A percentile compares a stretch with the other conserved stretches of the same genome.
These are phyloP conservation scores for Helleia helle DNA, from an alignment of 2,888 invertebrate genomes.

Conservation along the genomic window DNA sequence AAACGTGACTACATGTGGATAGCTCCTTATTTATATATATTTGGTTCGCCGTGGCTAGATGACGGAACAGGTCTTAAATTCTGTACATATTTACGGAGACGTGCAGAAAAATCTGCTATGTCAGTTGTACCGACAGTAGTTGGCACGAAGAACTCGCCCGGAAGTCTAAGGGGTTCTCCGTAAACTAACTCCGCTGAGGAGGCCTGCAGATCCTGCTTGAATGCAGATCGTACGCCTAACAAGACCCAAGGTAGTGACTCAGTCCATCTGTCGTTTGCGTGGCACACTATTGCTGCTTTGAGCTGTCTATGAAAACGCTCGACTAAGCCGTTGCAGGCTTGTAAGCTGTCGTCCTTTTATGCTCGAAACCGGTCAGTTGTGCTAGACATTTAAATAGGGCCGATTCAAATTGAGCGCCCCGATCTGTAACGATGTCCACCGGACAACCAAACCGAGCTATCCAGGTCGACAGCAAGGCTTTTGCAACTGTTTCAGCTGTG, in stretches of 20 bases:
- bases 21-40: background rate
- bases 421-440: background rate
- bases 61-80: conserved; percentile 8
- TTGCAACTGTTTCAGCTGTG: too few relatives aligned
- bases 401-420: background rate
- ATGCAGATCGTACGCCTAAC: background rate
- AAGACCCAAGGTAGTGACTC: conserved; percentile 16
- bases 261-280: conserved; percentile 16
- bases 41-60: background rate
- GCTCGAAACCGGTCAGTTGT: conserved; percentile 27
- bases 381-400: background rate
- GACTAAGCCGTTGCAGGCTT: conserved; percentile 25
- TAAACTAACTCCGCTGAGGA: background rate
- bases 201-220: background rate
- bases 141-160: background rate
- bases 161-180: background rate
- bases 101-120: conserved; percentile 14
- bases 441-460: conserved; percentile 27
- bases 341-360: conserved; percentile 23
- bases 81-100: conserved; percentile 10
- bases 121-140: conserved; percentile 10
- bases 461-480: too few relatives aligned
- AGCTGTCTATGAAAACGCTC: conserved; percentile 9
- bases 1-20: conserved; percentile 2
- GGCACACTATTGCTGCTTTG: conserved; percentile 16